Evolutionary conservation across 2,113 vertebrate species (phyloP), one percentile per base, ranked within the genome.

Genomic region (Vulpes ferrilata): DNA sequence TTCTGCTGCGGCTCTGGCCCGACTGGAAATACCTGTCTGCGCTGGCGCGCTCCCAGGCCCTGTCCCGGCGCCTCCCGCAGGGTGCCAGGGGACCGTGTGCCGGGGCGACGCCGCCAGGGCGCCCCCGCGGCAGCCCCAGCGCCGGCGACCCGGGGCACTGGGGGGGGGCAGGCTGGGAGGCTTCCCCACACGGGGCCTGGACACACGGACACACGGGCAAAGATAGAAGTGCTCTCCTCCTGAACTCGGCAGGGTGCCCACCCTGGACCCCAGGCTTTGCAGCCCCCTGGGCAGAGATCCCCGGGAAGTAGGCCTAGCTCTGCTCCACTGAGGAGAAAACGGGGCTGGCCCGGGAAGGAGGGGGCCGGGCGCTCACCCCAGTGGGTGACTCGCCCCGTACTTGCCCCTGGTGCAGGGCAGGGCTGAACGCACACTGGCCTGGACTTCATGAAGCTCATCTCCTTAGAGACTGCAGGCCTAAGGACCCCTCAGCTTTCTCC

Each of bases 21-120:
- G 73, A 97, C 98, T 98, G 98, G 98, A 98, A 98, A 98, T 96
- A 98, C 97, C 98, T 97, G 98, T 97, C 96, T 82, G 94, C n/a
- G 0, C 85, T 96, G 92, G 96, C 90, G n/a, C 15, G 92, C 96
- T 79, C 90, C 97, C 98, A 93, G 60, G 32, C 78, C 76, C 32
- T 55, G 35, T 38, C 78, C 88, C 3, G 86, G 90, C 83, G 25
- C 97, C 93, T 84, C 91, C 93, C 91, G 32, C 78, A 1, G 80
- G 17, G 85, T 30, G 80, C 74, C 1, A 48, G 91, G 67, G 67
- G 53, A 23, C 90, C 80, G 81, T 19, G 35, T 55, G 86, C 88
- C 32, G 81, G 93, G 43, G 5, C 11, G 35, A n/a, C 53, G 38
- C 32, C 81, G 80, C 74, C 55, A 13, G 48, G 71, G 59, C 27